A percentile compares a stretch with the other conserved stretches of the same genome.
Evolutionary conservation across 2,797 vertebrate species (phyloP).

Genomic region (Phylloscopus collybita): DNA sequence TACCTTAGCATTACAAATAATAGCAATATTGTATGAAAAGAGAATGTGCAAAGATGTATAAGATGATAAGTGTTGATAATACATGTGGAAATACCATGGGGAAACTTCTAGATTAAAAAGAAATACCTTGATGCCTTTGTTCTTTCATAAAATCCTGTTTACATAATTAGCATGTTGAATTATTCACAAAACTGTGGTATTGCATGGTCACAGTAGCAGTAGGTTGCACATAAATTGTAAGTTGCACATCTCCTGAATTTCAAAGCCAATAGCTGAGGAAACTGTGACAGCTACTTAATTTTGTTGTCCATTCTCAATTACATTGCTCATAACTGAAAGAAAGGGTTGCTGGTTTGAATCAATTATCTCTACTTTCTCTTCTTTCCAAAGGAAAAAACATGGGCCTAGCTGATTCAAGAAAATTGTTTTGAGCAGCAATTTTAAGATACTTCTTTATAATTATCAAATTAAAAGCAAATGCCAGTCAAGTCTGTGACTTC

Average conservation of each 20-base stretch:
- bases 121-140: background rate
- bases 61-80: background rate
- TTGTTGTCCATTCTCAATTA: constrained; percentile 21
- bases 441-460: background rate
- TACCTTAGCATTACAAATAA: background rate
- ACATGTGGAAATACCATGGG: background rate
- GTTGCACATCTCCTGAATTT: background rate
- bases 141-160: background rate
- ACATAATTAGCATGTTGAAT: constrained; percentile 10
- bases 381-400: background rate
- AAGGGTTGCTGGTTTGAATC: background rate
- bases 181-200: background rate
- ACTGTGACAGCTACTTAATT: constrained; percentile 19
- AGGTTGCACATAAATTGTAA: background rate
- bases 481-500: background rate
- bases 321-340: background rate
- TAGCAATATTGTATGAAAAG: background rate
- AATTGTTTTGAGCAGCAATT: background rate
- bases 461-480: background rate
- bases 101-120: background rate
- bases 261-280: background rate
- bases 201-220: background rate
- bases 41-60: background rate
- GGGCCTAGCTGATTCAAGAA: background rate
- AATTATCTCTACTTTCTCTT: background rate